Evolutionary conservation across 2,888 invertebrate species (phyloP).

Genomic region (Formica aserva): DNA sequence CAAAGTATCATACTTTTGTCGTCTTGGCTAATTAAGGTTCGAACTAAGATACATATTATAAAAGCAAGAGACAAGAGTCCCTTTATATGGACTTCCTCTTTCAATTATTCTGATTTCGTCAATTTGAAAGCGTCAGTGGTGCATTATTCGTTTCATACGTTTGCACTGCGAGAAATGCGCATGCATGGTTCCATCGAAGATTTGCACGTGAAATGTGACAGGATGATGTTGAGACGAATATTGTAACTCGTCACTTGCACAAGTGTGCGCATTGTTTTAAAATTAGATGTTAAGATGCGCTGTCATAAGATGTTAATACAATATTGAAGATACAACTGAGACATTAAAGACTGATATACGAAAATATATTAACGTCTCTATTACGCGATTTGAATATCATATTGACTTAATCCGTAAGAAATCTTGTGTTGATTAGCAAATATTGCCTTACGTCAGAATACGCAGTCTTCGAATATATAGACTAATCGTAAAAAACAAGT

Average conservation of each 20-base stretch:
- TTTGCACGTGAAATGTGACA: constrained; percentile 40
- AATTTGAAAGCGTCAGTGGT: constrained; percentile 3
- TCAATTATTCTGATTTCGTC: constrained; percentile 14
- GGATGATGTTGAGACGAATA: constrained; percentile 6
- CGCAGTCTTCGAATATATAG: not conserved
- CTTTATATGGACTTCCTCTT: constrained; percentile 6
- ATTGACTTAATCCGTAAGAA: not conserved
- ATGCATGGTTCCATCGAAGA: constrained; percentile 28
- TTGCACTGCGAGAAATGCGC: constrained; percentile 32
- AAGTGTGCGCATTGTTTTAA: constrained; percentile 15
- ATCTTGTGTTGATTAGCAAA: not conserved
- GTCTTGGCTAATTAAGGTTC: not conserved
- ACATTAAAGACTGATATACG: not conserved
- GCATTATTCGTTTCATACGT: constrained; percentile 30
- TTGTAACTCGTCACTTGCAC: constrained; percentile 14
- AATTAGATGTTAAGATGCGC: constrained; percentile 2
- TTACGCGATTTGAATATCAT: not conserved
- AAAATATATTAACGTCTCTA: not conserved
- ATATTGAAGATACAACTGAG: not conserved
- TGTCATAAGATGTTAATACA: not conserved
- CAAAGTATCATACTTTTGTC: not conserved
- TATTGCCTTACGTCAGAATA: not conserved
- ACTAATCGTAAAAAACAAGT: not conserved
- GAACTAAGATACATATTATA: not conserved
- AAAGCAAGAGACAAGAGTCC: not conserved